These are phyloP conservation scores for Sebastes fasciatus DNA, from an alignment of 2,113 vertebrate species.

Conservation along the genomic window DNA sequence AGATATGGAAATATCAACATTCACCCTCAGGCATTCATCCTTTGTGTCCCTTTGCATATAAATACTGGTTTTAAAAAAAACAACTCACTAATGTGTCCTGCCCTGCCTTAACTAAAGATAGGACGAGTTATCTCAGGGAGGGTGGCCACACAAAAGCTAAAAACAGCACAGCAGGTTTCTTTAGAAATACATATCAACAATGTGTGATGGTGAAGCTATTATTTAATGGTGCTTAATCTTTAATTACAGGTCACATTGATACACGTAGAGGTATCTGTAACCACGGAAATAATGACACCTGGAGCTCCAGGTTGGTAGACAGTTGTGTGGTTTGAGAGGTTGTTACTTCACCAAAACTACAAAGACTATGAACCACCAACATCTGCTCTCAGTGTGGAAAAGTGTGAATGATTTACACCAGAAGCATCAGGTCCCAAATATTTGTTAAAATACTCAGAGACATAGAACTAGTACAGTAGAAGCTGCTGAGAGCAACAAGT, in stretches of 20 bases:
- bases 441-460: not conserved
- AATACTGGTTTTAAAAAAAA: slow-evolving; percentile 16
- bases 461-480: not conserved
- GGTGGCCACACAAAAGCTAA: not conserved
- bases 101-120: slow-evolving; percentile 13
- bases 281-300: not conserved
- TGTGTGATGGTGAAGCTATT: not conserved
- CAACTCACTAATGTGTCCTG: not conserved
- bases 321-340: slow-evolving; percentile 1
- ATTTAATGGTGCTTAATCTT: not conserved
- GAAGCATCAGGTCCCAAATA: not conserved
- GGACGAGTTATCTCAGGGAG: not conserved
- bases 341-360: not conserved
- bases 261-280: not conserved
- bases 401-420: not conserved
- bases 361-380: not conserved
- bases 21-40: slow-evolving; percentile 36
- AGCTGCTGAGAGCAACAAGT: not conserved
- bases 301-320: not conserved
- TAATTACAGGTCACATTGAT: not conserved
- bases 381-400: not conserved
- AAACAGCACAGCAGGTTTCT: not conserved
- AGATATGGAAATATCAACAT: slow-evolving; percentile 59
- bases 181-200: not conserved
- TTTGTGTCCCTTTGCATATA: slow-evolving; percentile 36